Percentiles rank a stretch among this genome's conserved stretches.
Evolutionary conservation across 2,113 vertebrate species (phyloP).

Genomic region (Cyanoderma ruficeps): DNA sequence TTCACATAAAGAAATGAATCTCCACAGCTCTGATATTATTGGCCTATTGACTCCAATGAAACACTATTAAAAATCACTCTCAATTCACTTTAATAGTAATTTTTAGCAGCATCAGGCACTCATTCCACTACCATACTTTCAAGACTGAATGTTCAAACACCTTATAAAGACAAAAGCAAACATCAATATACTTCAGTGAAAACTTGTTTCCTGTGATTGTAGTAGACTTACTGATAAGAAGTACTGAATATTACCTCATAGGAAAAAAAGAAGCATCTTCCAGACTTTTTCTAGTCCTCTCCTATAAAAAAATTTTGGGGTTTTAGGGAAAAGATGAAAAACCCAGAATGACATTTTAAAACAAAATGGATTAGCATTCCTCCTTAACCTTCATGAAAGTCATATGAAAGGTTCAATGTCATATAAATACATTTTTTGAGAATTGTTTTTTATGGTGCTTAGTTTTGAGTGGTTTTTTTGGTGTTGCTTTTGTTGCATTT

Average conservation of each 20-base stretch:
- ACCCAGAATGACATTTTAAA: background rate
- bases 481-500: background rate
- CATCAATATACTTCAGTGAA: background rate
- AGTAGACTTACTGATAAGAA: background rate
- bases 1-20: constrained; percentile 15
- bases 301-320: background rate
- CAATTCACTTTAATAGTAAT: background rate
- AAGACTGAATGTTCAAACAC: background rate
- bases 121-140: background rate
- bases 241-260: background rate
- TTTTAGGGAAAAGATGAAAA: background rate
- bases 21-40: background rate
- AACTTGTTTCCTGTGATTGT: background rate
- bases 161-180: constrained; percentile 4
- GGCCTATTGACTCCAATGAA: constrained; percentile 29
- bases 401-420: background rate
- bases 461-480: background rate
- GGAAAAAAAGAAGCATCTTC: background rate
- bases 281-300: background rate
- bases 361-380: background rate
- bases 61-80: background rate
- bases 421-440: background rate
- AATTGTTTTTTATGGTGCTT: background rate
- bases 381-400: background rate
- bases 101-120: background rate